Evolutionary conservation across 2,797 vertebrate genomes (phyloP).

Genomic region (Euthynnus affinis): DNA sequence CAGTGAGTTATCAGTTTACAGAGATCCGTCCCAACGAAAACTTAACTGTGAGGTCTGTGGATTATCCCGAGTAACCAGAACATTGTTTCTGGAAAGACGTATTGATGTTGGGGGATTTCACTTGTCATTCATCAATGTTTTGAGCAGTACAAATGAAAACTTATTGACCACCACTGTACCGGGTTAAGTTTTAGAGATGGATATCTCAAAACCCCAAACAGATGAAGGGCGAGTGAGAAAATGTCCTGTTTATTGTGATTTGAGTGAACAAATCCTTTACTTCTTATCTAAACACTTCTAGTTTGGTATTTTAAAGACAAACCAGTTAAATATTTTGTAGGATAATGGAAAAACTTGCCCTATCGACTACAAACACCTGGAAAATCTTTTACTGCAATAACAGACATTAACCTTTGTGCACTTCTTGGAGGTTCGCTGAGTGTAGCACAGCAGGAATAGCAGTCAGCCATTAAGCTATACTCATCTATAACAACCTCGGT

Average conservation of each 20-base stretch:
- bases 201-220: not conserved
- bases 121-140: not conserved
- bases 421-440: constrained; percentile 27
- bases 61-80: constrained; percentile 31
- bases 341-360: not conserved
- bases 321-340: not conserved
- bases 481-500: constrained; percentile 24
- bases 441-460: constrained; percentile 30
- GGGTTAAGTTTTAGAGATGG: not conserved
- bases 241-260: not conserved
- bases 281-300: not conserved
- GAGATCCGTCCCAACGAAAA: constrained; percentile 29
- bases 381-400: constrained; percentile 44
- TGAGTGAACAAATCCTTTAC: not conserved
- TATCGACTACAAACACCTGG: constrained; percentile 33
- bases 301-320: constrained; percentile 3
- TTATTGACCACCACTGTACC: constrained; percentile 6
- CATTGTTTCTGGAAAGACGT: constrained; percentile 40
- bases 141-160: not conserved
- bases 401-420: constrained; percentile 49
- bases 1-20: constrained; percentile 41
- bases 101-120: constrained; percentile 1
- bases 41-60: constrained; percentile 14
- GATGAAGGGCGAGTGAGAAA: not conserved
- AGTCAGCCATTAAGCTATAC: constrained; percentile 12